Percentiles rank a stretch among this genome's conserved stretches.
Evolutionary conservation across 53 echinoderm and acorn worm species (phyloP).

Genomic region (Temnopleurus reevesii): DNA sequence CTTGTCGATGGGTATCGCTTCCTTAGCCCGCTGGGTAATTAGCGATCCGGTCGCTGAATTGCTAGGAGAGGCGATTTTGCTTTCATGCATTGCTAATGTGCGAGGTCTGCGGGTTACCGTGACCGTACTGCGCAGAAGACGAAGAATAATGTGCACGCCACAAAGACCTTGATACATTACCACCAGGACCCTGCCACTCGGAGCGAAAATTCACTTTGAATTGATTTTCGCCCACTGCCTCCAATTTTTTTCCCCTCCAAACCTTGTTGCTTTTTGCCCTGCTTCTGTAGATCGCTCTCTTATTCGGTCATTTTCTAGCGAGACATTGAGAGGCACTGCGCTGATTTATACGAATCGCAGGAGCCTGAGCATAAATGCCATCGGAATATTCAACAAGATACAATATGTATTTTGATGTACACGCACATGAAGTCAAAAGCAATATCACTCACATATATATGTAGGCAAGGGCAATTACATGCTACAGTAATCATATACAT

Average conservation of each 20-base stretch:
- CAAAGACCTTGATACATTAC: background rate
- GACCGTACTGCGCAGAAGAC: background rate
- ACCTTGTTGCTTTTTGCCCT: background rate
- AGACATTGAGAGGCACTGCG: no score
- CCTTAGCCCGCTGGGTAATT: conserved; percentile 47
- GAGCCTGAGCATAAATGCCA: no score
- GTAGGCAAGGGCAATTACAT: no score
- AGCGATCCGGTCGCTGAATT: conserved; percentile 30
- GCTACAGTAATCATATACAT: no score
- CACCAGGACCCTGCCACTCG: background rate
- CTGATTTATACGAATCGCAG: no score
- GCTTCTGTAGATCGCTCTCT: background rate
- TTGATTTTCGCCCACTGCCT: conserved; percentile 24
- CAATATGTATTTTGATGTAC: no score
- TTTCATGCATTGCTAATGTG: conserved; percentile 50
- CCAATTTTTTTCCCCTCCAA: background rate
- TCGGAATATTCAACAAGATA: no score
- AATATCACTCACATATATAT: no score
- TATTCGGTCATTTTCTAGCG: no score
- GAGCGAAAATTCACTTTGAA: conserved; percentile 25
- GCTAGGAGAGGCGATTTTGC: conserved; percentile 31
- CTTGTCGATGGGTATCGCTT: conserved; percentile 23
- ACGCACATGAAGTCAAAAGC: no score
- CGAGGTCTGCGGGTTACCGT: background rate
- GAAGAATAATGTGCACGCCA: background rate